Base-by-base conservation (phyloP, 1,140 invertebrate species). In the Carposina sasakii region DNA sequence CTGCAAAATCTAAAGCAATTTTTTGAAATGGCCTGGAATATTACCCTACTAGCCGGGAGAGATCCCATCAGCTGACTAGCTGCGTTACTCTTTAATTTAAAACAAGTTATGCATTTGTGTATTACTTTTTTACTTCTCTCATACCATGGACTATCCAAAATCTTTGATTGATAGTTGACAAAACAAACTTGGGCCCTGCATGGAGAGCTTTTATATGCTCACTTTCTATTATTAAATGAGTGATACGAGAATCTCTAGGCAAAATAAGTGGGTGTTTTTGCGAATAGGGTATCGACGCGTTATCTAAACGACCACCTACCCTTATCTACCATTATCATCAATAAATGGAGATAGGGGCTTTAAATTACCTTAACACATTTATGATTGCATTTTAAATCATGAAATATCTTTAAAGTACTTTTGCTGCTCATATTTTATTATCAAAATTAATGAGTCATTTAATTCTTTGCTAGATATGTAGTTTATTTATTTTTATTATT, bases 361-460 rank as follows among this genome's bases (percentile, higher is more conserved):
- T 19, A 37, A 37, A n/a, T 20, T 37, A 20, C 34, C 15, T 37
- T 37, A 19, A 37, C 3, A 33, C 12, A n/a, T 4, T 3, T 13
- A 6, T 33, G 5, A 3, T 33, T 33, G 15, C 5, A 33, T n/a
- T 33, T 13, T 33, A 33, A 33, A 33, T 8, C n/a, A 33, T 33
- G 5, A 8, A 33, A n/a, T 3, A n/a, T 33, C n/a, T 33, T 33
- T 33, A 4, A 33, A 33, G n/a, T 33, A 33, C 15, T 33, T 33
- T 33, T 33, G 30, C n/a, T 33, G 30, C n/a, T 33, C 30, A 8
- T 33, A 13, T 33, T 33, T 33, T 4, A 33, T 13, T 8, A 33
- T 33, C n/a, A 33, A 33, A 10, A 33, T 6, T 15, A 33, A 33
- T 33, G 30, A 33, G n/a, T 33, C n/a, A 33, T 33, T 33, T 33